Evolutionary conservation across 2,797 vertebrate genomes (phyloP), one percentile per base, ranked within the genome.

Genomic region (Hydrocynus forskahlii): DNA sequence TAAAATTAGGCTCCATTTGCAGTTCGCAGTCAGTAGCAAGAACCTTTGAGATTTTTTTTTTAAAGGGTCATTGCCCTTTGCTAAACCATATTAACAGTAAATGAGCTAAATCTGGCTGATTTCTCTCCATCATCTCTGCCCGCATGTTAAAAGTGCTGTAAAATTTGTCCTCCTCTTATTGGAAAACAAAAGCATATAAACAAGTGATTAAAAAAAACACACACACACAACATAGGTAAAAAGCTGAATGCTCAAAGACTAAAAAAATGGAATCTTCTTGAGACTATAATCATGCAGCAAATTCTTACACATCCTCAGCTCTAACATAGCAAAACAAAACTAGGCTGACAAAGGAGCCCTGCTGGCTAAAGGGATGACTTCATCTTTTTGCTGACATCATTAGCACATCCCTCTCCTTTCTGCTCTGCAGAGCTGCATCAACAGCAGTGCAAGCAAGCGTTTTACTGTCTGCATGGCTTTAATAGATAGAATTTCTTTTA

Each of bases 341-440:
- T 48, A 23, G 54, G 45, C 23, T 69, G 23, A 72, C 59, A 76
- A 80, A 78, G 75, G 14, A 72, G 54, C 72, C 43, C 12, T 57
- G 54, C 60, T 54, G 45, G 14, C 16, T 48, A 19, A 69, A 9
- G 74, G 75, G 87, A 93, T 94, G 92, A 94, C 93, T 89, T 94
- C 92, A 93, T 92, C 89, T 66, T 55, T 76, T 14, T 77, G 85
- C 80, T 88, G 87, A 87, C 87, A 83, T 80, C 83, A 81, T 60
- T 57, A 57, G 81, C 17, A 17, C 63, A 75, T 74, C 78, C 63
- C 71, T 82, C 79, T 43, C 54, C 76, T 81, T 75, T 81, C 70
- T 64, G 79, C 88, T 86, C 91, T 89, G 91, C 90, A 91, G 90
- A 88, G 89, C 88, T 91, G 91, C 91, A 88, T 84, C 89, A 89